Evolutionary conservation across 2,797 vertebrate genomes (phyloP).

Genomic region (Paguma larvata): DNA sequence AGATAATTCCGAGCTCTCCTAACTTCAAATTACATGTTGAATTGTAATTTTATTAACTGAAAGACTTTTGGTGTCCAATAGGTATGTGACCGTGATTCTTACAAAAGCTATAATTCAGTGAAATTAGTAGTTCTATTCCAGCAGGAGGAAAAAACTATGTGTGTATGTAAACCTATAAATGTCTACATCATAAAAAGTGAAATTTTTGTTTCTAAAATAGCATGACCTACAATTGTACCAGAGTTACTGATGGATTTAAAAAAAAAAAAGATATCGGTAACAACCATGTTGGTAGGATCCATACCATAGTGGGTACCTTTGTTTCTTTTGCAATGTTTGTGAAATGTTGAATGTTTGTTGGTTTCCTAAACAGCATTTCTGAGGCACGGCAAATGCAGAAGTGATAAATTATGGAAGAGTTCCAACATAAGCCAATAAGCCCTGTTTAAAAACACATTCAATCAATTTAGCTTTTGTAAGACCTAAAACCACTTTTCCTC

Average conservation of each 20-base stretch:
- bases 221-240: background rate
- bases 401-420: background rate
- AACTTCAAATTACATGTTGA: background rate
- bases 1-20: background rate
- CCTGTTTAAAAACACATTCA: background rate
- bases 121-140: conserved; percentile 45
- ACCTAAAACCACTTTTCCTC: background rate
- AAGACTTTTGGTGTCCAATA: background rate
- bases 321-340: background rate
- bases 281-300: background rate
- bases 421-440: background rate
- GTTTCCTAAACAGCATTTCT: conserved; percentile 10
- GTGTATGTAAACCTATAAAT: background rate
- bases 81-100: background rate
- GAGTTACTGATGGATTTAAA: background rate
- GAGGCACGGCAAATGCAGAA: conserved; percentile 2
- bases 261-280: background rate
- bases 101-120: background rate
- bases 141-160: background rate
- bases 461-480: conserved; percentile 16
- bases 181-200: background rate
- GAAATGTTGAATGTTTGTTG: background rate
- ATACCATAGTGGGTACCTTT: background rate
- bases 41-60: conserved; percentile 29
- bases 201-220: background rate